Evolutionary conservation across 2,888 invertebrate species (phyloP), one percentile per base, ranked within the genome.

Genomic region (Scaptomyza cyrtandrae): DNA sequence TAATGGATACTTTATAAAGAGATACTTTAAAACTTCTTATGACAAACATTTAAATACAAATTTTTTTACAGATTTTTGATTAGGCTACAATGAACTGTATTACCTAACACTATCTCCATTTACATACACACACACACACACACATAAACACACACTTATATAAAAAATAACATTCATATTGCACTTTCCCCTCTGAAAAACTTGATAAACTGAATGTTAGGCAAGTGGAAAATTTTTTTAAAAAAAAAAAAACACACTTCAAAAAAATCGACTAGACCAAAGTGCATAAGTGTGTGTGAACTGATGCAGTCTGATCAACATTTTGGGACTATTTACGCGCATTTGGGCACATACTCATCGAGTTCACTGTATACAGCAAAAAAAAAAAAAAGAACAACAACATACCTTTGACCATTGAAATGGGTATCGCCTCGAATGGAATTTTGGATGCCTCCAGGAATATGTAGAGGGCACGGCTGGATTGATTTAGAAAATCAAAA

Each of bases 401-500:
- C 88, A 93, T 94, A 94, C 96, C 95, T 93, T 94, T 94, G 35
- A 94, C 91, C 80, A 96, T 91, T 81, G 95, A 94, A 54, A 96
- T 93, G 56, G 93, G 91, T 86, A 94, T 94, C 1, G 93, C 90
- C 86, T 95, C 94, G 91, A 95, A 96, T 46, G 95, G 94, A 86
- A 94, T 94, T 71, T 94, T 94, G n/a, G 93, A 93, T 13, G 92
- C 91, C 89, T 95, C 95, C 69, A 97, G 90, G 86, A 96, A 94
- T 81, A 95, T 95, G 68, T 94, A 95, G 44, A 97, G 88, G n/a
- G 95, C 94, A 80, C 96, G 93, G 24, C 95, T 95, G 2, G 96
- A 96, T 90, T 96, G 96, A 0, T 96, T 96, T 91, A 96, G 93
- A 43, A 96, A 92, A 92, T 96, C 96, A 75, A 93, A 95, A 91